Evolutionary conservation across 2,113 vertebrate species (phyloP).

Genomic region (Varanus salvator): DNA sequence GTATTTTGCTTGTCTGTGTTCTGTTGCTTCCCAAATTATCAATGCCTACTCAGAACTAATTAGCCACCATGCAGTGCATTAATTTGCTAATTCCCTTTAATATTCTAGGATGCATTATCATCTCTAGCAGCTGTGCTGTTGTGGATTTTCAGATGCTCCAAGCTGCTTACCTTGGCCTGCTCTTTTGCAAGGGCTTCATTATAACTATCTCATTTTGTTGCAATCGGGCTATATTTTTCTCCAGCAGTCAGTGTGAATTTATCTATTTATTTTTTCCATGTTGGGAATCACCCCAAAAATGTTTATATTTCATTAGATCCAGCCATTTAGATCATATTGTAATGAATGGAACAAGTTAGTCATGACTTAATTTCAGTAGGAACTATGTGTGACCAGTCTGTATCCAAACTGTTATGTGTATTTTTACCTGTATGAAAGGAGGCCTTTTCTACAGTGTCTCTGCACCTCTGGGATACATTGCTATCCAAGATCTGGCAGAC

Average conservation of each 20-base stretch:
- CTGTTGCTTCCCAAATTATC: slow-evolving; percentile 50
- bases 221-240: slow-evolving; percentile 31
- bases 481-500: no score
- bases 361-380: not conserved
- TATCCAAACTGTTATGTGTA: no score
- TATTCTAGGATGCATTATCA: slow-evolving; percentile 41
- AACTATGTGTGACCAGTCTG: not conserved
- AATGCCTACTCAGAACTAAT: slow-evolving; percentile 61
- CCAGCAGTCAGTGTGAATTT: not conserved
- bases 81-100: slow-evolving; percentile 57
- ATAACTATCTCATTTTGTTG: slow-evolving; percentile 21
- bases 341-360: not conserved
- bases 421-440: no score
- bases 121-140: slow-evolving; percentile 15
- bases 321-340: not conserved
- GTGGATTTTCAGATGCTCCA: slow-evolving; percentile 18
- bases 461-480: no score
- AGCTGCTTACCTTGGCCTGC: slow-evolving; percentile 18
- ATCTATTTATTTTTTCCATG: no score
- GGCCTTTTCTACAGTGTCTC: no score
- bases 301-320: no score
- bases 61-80: slow-evolving; percentile 62
- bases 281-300: no score
- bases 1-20: slow-evolving; percentile 56
- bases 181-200: not conserved